Conservation (phyloP, 2,888 invertebrate species). For the Ophioninae sp. region DNA sequence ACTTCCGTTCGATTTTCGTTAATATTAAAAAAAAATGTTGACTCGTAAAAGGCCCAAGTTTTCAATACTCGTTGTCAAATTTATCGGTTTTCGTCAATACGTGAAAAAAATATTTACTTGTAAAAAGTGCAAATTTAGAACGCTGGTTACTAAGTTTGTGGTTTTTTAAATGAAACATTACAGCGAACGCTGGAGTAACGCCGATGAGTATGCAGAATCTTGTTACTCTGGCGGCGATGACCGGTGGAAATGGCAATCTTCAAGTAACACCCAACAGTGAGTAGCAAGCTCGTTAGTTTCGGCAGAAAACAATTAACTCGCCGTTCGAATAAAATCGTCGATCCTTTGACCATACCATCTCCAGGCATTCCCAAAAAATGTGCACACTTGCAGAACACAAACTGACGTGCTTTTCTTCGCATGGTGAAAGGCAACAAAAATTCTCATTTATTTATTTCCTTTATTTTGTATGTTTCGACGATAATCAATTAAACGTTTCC, state of each 20-base stretch:
- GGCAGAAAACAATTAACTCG: conserved; percentile 3
- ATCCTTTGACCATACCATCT: background rate
- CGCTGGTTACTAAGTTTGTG: background rate
- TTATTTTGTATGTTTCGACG: background rate
- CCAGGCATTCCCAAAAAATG: background rate
- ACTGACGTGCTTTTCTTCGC: conserved; percentile 31
- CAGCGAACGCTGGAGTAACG: conserved; percentile 81
- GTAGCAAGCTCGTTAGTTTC: conserved; percentile 64
- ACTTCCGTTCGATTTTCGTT: too few species aligned
- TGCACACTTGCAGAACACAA: conserved; percentile 23
- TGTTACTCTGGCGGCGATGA: conserved; percentile 93
- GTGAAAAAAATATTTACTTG: background rate
- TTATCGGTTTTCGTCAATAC: background rate
- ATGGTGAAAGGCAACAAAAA: background rate
- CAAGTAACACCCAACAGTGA: conserved; percentile 83
- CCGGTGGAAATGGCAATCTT: conserved; percentile 82
- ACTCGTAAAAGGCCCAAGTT: too few species aligned
- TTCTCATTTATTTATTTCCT: background rate
- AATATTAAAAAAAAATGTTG: too few species aligned
- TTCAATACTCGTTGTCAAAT: background rate
- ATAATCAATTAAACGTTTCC: too few species aligned
- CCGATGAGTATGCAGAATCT: conserved; percentile 95
- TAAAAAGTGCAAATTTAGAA: background rate
- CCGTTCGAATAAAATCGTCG: background rate
- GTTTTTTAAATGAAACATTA: conserved; percentile 57